Base-by-base conservation (phyloP, 2,888 invertebrate genomes). In the Erynnis tages region DNA sequence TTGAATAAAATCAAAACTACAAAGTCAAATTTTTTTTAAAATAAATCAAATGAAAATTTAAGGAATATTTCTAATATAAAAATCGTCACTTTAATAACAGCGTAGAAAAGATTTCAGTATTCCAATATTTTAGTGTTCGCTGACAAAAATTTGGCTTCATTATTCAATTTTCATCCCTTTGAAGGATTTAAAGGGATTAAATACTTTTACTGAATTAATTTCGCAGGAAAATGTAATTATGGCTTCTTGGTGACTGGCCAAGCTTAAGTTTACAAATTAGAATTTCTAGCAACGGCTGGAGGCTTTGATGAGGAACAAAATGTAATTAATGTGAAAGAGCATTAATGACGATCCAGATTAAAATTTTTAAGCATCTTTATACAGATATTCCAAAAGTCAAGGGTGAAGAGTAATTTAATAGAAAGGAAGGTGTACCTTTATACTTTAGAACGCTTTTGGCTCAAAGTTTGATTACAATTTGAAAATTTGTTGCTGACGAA, bases 141-240 rank as follows among this genome's bases (percentile, higher is more conserved):
- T 10, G 40, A 48, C 32, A 48, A 48, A 29, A 40, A 48, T 48
- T 48, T 16, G 30, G 48, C 40, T 40, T 48, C 38, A 32, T 48
- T 48, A 38, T 48, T 40, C 37, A 48, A 40, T 48, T 43, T 43
- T 16, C 40, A 32, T 40, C 48, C 48, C 23, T 48, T 48, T 48
- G 48, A 48, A 16, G 48, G 40, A 40, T 48, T 32, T 19, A 30
- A n/a, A 40, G 30, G 14, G 48, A 49, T 49, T 49, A 49, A 40
- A 49, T 49, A 32, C 40, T 49, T 49, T 40, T 30, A 23, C 16
- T 23, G 48, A 49, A 41, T 49, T 40, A 40, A 49, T 34, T 49
- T 32, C 6, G 11, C 11, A 13, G 25, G 32, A 49, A 41, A 49
- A 32, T 40, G 32, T 41, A 41, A 32, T 32, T 49, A 23, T 8